Evolutionary conservation across 2,888 invertebrate genomes (phyloP).

Genomic region (Thecocarcelia acutangulata): DNA sequence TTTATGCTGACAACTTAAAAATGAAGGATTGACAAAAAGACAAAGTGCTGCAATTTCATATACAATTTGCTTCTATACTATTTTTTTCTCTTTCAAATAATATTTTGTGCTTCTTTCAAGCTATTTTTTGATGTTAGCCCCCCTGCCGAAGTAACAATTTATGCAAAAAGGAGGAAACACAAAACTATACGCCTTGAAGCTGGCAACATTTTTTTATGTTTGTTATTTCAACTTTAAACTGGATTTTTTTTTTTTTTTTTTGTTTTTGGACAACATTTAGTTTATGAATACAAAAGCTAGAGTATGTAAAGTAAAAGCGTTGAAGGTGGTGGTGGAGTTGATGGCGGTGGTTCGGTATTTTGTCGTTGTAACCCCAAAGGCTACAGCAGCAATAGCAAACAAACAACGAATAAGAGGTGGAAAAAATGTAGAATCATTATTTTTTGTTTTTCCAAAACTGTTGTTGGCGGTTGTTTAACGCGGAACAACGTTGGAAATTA

Average conservation of each 20-base stretch:
- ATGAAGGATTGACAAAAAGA: not conserved
- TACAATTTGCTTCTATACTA: constrained; percentile 77
- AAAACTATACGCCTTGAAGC: constrained; percentile 59
- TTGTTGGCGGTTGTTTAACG: constrained; percentile 61
- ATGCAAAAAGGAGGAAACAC: constrained; percentile 17
- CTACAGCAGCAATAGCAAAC: constrained; percentile 44
- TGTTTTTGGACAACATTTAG: constrained; percentile 34
- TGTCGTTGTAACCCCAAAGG: constrained; percentile 65
- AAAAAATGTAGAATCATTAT: constrained; percentile 25
- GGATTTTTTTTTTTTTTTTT: constrained; percentile 36
- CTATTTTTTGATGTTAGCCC: constrained; percentile 39
- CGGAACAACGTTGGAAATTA: constrained; percentile 71
- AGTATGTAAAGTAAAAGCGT: constrained; percentile 1
- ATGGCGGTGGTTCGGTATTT: constrained; percentile 45
- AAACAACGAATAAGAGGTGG: constrained; percentile 39
- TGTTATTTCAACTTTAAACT: constrained; percentile 63
- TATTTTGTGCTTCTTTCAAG: constrained; percentile 13
- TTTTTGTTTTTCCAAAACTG: constrained; percentile 29
- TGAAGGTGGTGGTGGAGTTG: not conserved
- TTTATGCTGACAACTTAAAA: too few species aligned
- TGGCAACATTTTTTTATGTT: constrained; percentile 31
- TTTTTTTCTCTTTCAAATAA: constrained; percentile 53
- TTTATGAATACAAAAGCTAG: constrained; percentile 16
- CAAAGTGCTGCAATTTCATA: constrained; percentile 76
- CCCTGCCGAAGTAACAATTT: constrained; percentile 47